Percentiles rank a stretch among this genome's conserved stretches.
Conservation (phyloP, 2,113 vertebrate genomes). For the Gobiocypris rarus region DNA sequence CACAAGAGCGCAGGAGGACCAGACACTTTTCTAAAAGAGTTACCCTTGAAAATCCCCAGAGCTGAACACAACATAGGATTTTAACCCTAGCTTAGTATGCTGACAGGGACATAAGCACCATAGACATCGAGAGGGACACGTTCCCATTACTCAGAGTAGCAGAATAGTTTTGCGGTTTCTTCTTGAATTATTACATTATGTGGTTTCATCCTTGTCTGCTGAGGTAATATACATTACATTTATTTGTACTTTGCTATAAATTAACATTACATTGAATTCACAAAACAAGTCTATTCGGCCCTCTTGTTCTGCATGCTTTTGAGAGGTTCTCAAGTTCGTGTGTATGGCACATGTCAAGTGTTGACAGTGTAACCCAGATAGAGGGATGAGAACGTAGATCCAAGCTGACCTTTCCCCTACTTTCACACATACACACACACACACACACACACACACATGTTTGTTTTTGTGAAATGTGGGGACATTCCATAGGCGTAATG, state of each 20-base stretch:
- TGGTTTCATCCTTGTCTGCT: background rate
- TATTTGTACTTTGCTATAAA: background rate
- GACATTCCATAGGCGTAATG: no score
- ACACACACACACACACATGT: no score
- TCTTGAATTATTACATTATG: background rate
- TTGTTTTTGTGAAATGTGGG: no score
- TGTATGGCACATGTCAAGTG: conserved; percentile 23
- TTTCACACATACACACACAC: conserved; percentile 12
- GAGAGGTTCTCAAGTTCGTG: conserved; percentile 2
- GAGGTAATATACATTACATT: background rate
- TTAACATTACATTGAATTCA: conserved; percentile 15
- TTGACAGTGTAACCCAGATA: conserved; percentile 36
- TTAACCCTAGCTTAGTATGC: conserved; percentile 22
- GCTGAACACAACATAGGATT: conserved; percentile 23
- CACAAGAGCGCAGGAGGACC: conserved; percentile 24
- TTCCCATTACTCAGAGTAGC: background rate
- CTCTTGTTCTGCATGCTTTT: background rate
- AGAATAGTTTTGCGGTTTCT: background rate
- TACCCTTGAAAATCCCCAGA: conserved; percentile 15
- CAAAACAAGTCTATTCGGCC: background rate
- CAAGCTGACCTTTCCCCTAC: conserved; percentile 18
- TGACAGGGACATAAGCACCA: background rate
- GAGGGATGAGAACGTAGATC: conserved; percentile 28
- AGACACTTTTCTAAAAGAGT: conserved; percentile 42
- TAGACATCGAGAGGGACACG: background rate